These are phyloP conservation scores for Clinocottus analis DNA, from an alignment of 2,113 vertebrate genomes.

Conservation along the genomic window DNA sequence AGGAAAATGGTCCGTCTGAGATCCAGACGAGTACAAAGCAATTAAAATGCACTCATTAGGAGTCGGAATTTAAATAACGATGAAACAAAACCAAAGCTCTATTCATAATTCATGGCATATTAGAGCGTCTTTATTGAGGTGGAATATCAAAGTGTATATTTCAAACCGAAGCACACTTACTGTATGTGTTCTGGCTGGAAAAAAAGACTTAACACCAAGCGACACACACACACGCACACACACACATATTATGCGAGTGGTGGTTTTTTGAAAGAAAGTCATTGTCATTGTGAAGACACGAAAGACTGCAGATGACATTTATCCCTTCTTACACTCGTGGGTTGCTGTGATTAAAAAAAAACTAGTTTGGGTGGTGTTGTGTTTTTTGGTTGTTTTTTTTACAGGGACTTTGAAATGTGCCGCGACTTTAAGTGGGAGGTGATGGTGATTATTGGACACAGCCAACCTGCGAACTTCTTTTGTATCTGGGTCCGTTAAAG, in stretches of 20 bases:
- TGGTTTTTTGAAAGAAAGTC: constrained; percentile 25
- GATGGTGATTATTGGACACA: constrained; percentile 44
- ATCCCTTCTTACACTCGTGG: constrained; percentile 41
- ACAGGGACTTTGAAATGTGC: constrained; percentile 27
- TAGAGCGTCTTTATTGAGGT: constrained; percentile 39
- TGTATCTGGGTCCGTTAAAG: constrained; percentile 1
- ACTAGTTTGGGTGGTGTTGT: constrained; percentile 15
- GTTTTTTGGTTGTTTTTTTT: too few relatives aligned
- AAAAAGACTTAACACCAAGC: constrained; percentile 19
- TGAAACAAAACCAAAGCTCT: constrained; percentile 52
- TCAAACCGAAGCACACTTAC: constrained; percentile 21
- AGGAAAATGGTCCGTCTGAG: constrained; percentile 4
- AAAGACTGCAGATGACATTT: constrained; percentile 42
- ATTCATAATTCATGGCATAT: constrained; percentile 50
- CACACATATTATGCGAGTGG: neutral
- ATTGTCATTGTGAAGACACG: constrained; percentile 40
- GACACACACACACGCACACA: neutral
- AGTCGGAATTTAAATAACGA: constrained; percentile 41
- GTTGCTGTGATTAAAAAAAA: constrained; percentile 53
- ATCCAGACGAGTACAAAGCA: constrained; percentile 17
- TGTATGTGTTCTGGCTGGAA: constrained; percentile 32
- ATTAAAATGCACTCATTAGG: constrained; percentile 50
- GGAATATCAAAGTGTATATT: constrained; percentile 35
- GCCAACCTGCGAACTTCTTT: constrained; percentile 39
- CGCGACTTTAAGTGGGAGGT: constrained; percentile 64